These are phyloP conservation scores for Ganaspis brasiliensis DNA, from an alignment of 2,888 invertebrate genomes.

Conservation along the genomic window DNA sequence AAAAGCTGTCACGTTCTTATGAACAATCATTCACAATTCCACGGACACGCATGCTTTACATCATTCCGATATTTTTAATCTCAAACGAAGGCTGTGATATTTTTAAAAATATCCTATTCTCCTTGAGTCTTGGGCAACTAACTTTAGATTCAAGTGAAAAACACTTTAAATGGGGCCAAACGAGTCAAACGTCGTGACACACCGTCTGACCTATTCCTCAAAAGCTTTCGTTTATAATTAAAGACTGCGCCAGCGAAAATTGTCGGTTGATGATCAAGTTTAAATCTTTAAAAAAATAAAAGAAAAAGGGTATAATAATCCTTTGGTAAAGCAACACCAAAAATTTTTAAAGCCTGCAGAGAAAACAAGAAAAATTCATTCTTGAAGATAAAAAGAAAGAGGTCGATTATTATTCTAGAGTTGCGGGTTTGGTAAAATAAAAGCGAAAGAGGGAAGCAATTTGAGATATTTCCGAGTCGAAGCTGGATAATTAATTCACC, in stretches of 20 bases:
- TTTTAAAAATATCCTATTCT: constrained; percentile 18
- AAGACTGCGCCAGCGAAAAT: too few species aligned
- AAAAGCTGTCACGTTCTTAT: constrained; percentile 24
- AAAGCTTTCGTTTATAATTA: not conserved
- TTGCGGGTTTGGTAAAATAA: not conserved
- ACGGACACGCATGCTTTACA: constrained; percentile 19
- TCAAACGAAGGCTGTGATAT: constrained; percentile 24
- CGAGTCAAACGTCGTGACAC: constrained; percentile 2
- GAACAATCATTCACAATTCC: constrained; percentile 31
- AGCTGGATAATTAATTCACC: constrained; percentile 35
- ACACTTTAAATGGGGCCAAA: constrained; percentile 15
- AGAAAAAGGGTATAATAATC: too few species aligned
- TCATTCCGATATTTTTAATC: constrained; percentile 27
- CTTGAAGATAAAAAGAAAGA: not conserved
- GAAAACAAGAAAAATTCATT: too few species aligned
- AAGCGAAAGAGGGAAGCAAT: constrained; percentile 25
- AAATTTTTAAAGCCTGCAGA: too few species aligned
- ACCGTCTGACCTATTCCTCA: not conserved
- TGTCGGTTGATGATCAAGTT: too few species aligned
- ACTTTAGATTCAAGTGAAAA: constrained; percentile 5
- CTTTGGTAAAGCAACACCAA: too few species aligned
- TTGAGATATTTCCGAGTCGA: constrained; percentile 32
- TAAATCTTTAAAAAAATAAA: too few species aligned
- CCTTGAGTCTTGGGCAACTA: constrained; percentile 17
- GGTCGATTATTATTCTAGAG: constrained; percentile 29